Percentiles rank a stretch among this genome's conserved stretches.
phyloP scores from a whole-genome alignment of 2,888 invertebrate species.

The Carcina quercana region DNA sequence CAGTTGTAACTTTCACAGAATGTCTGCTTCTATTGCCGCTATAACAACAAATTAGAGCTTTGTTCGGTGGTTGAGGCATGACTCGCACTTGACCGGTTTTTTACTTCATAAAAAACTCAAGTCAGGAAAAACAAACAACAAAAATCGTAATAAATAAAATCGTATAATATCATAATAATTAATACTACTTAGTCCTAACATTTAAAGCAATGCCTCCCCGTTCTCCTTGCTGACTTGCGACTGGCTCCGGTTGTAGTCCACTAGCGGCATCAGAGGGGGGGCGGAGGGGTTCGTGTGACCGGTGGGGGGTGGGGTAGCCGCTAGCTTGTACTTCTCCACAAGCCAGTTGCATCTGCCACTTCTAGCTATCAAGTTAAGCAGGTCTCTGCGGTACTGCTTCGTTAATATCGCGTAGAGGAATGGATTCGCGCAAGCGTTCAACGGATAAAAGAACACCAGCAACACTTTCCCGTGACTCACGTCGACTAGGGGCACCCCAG shows the following conservation, averaged over 20 bases:
- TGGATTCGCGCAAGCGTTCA: constrained; percentile 95
- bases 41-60: no score
- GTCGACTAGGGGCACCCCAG: constrained; percentile 88
- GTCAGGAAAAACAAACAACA: constrained; percentile 30
- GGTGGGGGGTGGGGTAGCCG: constrained; percentile 57
- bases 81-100: no score
- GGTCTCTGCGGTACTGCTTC: constrained; percentile 87
- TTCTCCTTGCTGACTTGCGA: constrained; percentile 43
- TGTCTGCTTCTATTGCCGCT: no score
- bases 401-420: constrained; percentile 94
- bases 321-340: constrained; percentile 52
- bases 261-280: constrained; percentile 48
- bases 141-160: constrained; percentile 44
- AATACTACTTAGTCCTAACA: constrained; percentile 12
- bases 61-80: no score
- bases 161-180: constrained; percentile 37
- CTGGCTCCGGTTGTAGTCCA: constrained; percentile 47
- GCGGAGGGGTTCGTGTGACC: constrained; percentile 57
- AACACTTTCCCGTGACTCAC: constrained; percentile 87
- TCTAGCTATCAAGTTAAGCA: constrained; percentile 78
- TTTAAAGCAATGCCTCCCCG: constrained; percentile 45
- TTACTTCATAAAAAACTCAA: no score
- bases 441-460: constrained; percentile 91
- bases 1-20: no score
- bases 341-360: constrained; percentile 67